phyloP scores from a whole-genome alignment of 1,140 invertebrate species.

The Drosophila chauvacae region DNA sequence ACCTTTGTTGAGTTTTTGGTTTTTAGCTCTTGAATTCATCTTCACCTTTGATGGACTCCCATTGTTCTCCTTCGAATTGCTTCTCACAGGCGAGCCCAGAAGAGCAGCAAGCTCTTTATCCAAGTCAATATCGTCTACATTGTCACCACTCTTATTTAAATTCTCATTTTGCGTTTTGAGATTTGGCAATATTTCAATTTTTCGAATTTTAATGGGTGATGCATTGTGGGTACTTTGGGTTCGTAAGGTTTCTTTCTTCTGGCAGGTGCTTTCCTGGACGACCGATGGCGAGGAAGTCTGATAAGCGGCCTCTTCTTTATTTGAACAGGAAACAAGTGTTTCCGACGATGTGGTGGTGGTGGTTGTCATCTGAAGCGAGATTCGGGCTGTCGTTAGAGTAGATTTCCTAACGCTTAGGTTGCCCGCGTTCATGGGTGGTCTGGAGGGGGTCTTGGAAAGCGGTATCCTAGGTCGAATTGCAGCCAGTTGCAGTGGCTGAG shows the following conservation, averaged over 20 bases:
- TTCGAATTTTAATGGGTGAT: constrained; percentile 14
- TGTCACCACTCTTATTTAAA: neutral
- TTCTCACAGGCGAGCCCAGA: neutral
- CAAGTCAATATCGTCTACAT: neutral
- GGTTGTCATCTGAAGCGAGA: constrained; percentile 2
- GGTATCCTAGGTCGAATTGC: neutral
- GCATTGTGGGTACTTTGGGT: neutral
- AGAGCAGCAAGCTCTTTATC: neutral
- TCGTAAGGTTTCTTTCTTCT: neutral
- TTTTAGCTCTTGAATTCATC: neutral
- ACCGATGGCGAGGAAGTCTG: neutral
- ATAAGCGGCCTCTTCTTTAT: neutral
- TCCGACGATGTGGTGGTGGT: constrained; percentile 4
- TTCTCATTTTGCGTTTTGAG: neutral
- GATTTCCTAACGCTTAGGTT: constrained; percentile 20
- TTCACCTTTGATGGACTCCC: neutral
- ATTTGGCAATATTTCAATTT: constrained; percentile 38
- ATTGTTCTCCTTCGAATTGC: neutral
- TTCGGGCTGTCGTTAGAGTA: neutral
- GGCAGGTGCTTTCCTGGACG: neutral
- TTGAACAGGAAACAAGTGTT: neutral
- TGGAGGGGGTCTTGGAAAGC: neutral
- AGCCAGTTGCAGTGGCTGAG: too few species aligned
- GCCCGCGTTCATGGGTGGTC: neutral
- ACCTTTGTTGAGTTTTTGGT: neutral